A percentile compares a stretch with the other conserved stretches of the same genome.
Evolutionary conservation across 2,797 vertebrate genomes (phyloP).

Genomic region (Muscicapa comitata): DNA sequence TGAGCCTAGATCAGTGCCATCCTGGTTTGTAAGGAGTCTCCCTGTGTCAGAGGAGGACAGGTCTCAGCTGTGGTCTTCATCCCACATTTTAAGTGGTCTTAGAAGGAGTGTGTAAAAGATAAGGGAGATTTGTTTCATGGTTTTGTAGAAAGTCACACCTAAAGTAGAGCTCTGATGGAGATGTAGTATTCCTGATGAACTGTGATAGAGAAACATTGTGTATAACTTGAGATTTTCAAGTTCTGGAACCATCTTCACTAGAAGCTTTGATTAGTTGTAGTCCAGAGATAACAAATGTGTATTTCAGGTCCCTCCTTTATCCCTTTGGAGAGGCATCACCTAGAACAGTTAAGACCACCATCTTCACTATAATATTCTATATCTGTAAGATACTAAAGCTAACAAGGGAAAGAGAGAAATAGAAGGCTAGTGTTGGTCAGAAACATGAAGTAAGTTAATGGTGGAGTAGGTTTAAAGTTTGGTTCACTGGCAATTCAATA

Average conservation of each 20-base stretch:
- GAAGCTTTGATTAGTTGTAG: background rate
- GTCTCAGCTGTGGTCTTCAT: background rate
- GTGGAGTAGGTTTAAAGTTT: background rate
- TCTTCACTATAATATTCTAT: background rate
- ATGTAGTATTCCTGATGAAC: background rate
- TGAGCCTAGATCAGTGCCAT: background rate
- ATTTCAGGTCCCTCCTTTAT: background rate
- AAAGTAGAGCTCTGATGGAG: background rate
- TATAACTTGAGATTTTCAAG: background rate
- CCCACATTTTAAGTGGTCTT: accelerated
- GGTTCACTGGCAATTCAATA: background rate
- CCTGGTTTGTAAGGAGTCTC: background rate
- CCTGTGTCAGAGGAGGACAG: background rate
- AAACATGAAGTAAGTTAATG: background rate
- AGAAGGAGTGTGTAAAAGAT: background rate
- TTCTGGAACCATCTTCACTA: background rate
- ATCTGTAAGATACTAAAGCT: background rate
- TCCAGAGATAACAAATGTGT: accelerated
- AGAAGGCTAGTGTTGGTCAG: background rate
- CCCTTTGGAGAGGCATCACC: background rate
- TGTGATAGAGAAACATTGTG: background rate
- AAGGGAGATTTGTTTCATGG: accelerated
- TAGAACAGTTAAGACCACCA: background rate
- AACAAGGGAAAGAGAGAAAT: background rate
- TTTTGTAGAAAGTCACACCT: background rate